Evolutionary conservation across 2,888 invertebrate genomes (phyloP).

Genomic region (Acanthosepion pharaonis): DNA sequence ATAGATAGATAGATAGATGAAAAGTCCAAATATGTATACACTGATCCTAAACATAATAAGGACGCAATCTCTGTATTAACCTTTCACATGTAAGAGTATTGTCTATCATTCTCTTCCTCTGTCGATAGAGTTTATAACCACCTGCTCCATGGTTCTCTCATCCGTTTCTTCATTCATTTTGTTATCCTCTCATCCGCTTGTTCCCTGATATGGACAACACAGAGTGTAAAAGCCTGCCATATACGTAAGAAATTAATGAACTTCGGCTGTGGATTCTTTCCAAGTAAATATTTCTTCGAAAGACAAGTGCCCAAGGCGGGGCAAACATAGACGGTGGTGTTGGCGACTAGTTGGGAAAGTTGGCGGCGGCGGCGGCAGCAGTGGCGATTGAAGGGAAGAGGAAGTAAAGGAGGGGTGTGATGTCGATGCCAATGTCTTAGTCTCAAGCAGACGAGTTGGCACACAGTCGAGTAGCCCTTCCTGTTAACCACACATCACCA

Average conservation of each 20-base stretch:
- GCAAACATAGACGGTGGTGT: neutral
- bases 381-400: neutral
- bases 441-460: constrained; percentile 13
- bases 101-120: too few relatives aligned
- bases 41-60: too few relatives aligned
- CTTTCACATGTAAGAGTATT: neutral
- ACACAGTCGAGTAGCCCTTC: neutral
- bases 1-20: too few relatives aligned
- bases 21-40: too few relatives aligned
- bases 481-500: neutral
- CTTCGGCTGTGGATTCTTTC: constrained; percentile 33
- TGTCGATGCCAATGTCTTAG: constrained; percentile 4
- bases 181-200: neutral
- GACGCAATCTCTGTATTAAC: too few relatives aligned
- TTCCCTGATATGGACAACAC: neutral
- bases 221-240: neutral
- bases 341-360: neutral
- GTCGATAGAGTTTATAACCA: neutral
- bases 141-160: neutral
- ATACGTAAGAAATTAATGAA: constrained; percentile 33
- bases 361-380: neutral
- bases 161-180: neutral
- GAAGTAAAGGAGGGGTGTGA: neutral
- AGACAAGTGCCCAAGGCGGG: constrained; percentile 21
- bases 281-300: constrained; percentile 33